Conservation (phyloP, 2,888 invertebrate species). For the Polydrusus tereticollis region DNA sequence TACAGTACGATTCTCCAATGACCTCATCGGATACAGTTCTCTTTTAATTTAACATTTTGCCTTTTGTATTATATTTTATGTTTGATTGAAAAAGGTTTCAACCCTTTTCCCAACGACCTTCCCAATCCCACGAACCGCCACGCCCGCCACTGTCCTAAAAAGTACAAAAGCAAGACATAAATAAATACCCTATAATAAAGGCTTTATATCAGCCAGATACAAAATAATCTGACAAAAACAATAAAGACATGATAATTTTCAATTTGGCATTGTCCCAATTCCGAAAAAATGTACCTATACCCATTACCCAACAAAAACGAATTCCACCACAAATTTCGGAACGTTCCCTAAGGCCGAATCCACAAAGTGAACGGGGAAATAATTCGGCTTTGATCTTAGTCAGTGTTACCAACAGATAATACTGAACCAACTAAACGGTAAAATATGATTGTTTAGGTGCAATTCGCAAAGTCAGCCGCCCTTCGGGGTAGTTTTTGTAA, state of each 20-base stretch:
- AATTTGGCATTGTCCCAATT: conserved; percentile 28
- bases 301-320: conserved; percentile 9
- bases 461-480: conserved; percentile 6
- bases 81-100: too few relatives aligned
- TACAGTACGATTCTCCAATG: too few relatives aligned
- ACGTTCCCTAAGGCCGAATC: conserved; percentile 4
- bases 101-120: too few relatives aligned
- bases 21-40: too few relatives aligned
- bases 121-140: too few relatives aligned
- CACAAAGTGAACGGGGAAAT: conserved; percentile 24
- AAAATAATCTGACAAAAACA: conserved; percentile 37
- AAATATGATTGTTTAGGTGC: conserved; percentile 31
- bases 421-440: conserved; percentile 33
- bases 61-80: too few relatives aligned
- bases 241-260: conserved; percentile 26
- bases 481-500: conserved; percentile 16
- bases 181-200: neutral
- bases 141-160: too few relatives aligned
- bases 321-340: conserved; percentile 23
- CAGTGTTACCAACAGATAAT: conserved; percentile 35
- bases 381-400: conserved; percentile 37
- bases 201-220: conserved; percentile 6
- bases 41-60: too few relatives aligned
- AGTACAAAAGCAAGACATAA: too few relatives aligned
- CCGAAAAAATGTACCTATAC: conserved; percentile 21